phyloP scores from a whole-genome alignment of 1,140 invertebrate genomes.

The Penaeus chinensis region DNA sequence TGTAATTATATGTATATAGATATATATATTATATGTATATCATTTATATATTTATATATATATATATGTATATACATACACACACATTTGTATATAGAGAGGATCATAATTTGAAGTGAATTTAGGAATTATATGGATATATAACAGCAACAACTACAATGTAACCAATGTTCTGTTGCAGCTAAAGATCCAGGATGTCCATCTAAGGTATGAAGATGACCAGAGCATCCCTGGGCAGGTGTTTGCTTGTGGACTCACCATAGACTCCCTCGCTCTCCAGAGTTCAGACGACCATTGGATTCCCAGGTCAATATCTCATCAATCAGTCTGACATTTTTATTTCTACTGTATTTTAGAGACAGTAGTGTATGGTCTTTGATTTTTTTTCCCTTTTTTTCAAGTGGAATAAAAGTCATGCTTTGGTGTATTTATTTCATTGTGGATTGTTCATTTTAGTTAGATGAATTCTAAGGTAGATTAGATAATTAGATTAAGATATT shows the following conservation, averaged over 20 bases:
- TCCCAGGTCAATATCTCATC: slow-evolving; percentile 47
- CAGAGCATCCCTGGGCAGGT: slow-evolving; percentile 67
- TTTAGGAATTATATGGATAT: neutral
- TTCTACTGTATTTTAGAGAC: too few relatives aligned
- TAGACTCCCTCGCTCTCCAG: slow-evolving; percentile 72
- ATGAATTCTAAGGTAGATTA: neutral
- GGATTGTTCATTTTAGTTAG: neutral
- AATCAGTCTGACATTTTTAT: neutral
- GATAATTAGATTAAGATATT: too few relatives aligned
- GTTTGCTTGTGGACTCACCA: slow-evolving; percentile 73
- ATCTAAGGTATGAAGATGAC: slow-evolving; percentile 74
- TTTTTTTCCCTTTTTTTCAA: neutral
- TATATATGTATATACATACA: too few relatives aligned
- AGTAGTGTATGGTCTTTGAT: too few relatives aligned
- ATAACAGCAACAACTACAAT: neutral
- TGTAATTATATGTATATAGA: too few relatives aligned
- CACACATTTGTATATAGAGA: too few relatives aligned
- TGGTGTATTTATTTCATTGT: neutral
- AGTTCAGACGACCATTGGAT: slow-evolving; percentile 73
- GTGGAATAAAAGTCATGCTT: neutral
- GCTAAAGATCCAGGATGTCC: slow-evolving; percentile 73
- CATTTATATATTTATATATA: too few relatives aligned
- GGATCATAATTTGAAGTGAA: too few relatives aligned
- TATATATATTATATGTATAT: too few relatives aligned
- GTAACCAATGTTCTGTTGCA: slow-evolving; percentile 65